Conservation (phyloP, 2,888 invertebrate genomes). For the Ashinkailepas kermadecensis region DNA sequence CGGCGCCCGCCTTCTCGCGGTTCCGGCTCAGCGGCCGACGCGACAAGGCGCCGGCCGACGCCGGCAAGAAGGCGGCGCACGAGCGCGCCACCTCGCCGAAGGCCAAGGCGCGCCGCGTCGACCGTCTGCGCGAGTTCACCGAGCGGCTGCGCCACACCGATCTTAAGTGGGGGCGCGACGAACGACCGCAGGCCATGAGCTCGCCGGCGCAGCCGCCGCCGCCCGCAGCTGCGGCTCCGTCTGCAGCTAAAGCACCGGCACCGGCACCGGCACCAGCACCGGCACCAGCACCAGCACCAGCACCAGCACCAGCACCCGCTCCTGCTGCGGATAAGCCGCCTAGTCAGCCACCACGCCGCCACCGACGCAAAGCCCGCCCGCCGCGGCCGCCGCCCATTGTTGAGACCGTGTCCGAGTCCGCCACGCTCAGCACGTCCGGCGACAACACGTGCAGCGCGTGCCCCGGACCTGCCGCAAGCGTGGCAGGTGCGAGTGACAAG, state of each 20-base stretch:
- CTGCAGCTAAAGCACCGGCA: background rate
- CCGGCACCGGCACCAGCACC: background rate
- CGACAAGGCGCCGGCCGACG: background rate
- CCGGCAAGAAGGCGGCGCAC: background rate
- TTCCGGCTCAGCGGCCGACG: background rate
- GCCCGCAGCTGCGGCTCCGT: background rate
- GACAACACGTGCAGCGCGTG: too few species aligned
- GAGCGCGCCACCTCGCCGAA: background rate
- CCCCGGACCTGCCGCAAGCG: too few species aligned
- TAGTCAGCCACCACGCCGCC: background rate
- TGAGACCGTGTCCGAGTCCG: background rate
- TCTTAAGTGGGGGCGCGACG: constrained; percentile 12
- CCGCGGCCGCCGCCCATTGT: constrained; percentile 8
- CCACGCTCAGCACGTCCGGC: too few species aligned
- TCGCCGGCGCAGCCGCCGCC: background rate
- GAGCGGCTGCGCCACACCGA: constrained; percentile 8
- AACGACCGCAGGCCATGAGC: background rate
- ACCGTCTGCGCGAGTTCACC: background rate
- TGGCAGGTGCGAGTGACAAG: too few species aligned
- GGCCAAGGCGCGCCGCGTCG: background rate
- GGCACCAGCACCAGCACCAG: background rate
- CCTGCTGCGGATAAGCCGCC: background rate
- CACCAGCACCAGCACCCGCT: background rate
- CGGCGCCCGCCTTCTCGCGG: background rate
- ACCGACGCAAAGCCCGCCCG: background rate